Conservation (phyloP, 1,140 invertebrate genomes). For the Macrobrachium nipponense region DNA sequence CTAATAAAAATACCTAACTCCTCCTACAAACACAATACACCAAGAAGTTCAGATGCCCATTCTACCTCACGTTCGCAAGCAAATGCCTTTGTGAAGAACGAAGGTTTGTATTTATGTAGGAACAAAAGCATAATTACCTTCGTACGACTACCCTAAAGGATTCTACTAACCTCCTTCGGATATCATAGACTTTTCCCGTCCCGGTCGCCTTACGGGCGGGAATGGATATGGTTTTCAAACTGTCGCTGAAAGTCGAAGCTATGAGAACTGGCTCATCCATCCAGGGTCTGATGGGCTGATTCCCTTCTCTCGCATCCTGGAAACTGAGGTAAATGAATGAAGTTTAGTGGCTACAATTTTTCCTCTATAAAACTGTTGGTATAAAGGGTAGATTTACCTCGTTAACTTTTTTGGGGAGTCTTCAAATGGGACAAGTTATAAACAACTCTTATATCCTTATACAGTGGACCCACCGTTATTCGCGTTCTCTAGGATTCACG, state of each 20-base stretch:
- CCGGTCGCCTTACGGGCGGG: constrained; percentile 97
- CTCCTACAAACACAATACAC: no score
- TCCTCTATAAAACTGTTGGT: background rate
- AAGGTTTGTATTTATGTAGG: no score
- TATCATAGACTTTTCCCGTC: constrained; percentile 87
- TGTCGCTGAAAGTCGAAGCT: constrained; percentile 77
- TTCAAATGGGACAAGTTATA: no score
- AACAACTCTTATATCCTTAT: no score
- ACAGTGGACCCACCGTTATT: no score
- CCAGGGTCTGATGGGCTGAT: constrained; percentile 81
- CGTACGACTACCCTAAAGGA: background rate
- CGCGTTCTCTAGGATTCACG: no score
- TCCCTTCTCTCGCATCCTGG: constrained; percentile 80
- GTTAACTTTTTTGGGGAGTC: no score
- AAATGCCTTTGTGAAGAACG: no score
- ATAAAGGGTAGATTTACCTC: no score
- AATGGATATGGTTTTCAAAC: constrained; percentile 91
- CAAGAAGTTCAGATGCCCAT: no score
- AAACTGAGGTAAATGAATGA: background rate
- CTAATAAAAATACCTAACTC: no score
- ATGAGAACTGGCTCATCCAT: constrained; percentile 80
- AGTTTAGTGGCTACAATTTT: background rate
- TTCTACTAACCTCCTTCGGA: constrained; percentile 74
- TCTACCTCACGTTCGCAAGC: no score
- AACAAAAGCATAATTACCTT: background rate